Base-by-base conservation (phyloP, 2,113 vertebrate species). In the Nyctereutes procyonoides region DNA sequence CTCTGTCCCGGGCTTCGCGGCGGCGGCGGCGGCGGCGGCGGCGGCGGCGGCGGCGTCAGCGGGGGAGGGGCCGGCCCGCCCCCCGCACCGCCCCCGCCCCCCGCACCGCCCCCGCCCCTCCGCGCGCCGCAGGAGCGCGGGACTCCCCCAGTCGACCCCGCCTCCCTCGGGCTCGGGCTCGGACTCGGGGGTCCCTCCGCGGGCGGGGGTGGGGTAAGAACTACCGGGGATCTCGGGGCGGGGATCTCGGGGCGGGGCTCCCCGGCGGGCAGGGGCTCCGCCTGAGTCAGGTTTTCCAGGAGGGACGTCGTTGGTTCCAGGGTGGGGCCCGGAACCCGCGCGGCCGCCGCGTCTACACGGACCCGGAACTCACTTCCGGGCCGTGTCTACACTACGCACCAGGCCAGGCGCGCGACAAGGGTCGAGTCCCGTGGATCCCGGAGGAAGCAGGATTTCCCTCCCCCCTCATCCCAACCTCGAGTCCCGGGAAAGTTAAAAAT, bases 401-500 rank as follows among this genome's bases (percentile, higher is more conserved):
- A 5, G 53, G 65, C 63, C 67, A 19, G 79, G 97, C 77, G 15
- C 22, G 24, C 82, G 65, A 60, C 16, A 0, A 26, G 53, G 60
- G 30, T 48, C n/a, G 67, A 69, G 60, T 60, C 76, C 62, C 17
- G 3, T 16, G 92, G 95, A 84, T 90, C 81, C 28, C 73, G 19
- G 55, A 94, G 92, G 96, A 97, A 96, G 92, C 79, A 85, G 91
- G 55, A 90, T 93, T 92, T 95, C 87, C 92, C 92, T 94, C 86
- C 93, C 87, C 90, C 35, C 48, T n/a, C 60, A 55, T 69, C 32
- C 89, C 81, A 83, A 81, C 30, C 65, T 86, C 81, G 22, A 69
- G 94, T 96, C 97, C 92, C 30, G 73, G 97, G 94, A 97, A 98
- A 98, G 97, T 97, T 98, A 98, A 98, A 98, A 98, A 98, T 98